These are phyloP conservation scores for Zonotrichia albicollis DNA, from an alignment of 2,797 vertebrate genomes.

Conservation along the genomic window DNA sequence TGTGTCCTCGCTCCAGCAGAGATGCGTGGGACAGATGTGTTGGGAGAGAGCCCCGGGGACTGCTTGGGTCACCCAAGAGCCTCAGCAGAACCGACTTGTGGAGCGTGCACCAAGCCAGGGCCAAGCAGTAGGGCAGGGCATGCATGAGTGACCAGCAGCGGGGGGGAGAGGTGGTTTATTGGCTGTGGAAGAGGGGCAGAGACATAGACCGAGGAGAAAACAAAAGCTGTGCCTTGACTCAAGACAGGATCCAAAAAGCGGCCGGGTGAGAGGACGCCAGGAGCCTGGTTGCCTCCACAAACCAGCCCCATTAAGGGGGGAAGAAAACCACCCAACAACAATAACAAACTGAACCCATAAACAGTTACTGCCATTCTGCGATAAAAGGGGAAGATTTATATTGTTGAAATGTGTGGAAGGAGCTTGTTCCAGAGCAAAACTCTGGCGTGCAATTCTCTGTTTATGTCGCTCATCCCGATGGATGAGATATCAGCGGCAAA, in stretches of 20 bases:
- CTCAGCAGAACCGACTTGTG: not conserved
- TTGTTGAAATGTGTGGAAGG: constrained; percentile 65
- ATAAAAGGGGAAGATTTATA: constrained; percentile 66
- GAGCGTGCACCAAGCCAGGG: accelerated
- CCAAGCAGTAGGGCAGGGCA: not conserved
- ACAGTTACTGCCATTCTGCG: constrained; percentile 1
- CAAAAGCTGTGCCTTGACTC: not conserved
- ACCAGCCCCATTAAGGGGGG: not conserved
- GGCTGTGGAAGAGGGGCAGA: not conserved
- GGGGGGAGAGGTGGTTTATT: not conserved
- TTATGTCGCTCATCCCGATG: constrained; percentile 64
- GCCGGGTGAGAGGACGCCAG: not conserved
- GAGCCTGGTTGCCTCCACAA: not conserved
- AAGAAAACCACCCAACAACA: not conserved
- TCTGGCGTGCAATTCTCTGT: constrained; percentile 38
- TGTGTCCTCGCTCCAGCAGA: not conserved
- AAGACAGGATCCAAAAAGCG: not conserved
- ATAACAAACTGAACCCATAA: constrained; percentile 43
- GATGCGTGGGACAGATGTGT: accelerated
- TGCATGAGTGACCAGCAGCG: not conserved
- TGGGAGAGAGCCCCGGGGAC: not conserved
- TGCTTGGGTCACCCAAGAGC: not conserved
- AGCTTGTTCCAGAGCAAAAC: constrained; percentile 54
- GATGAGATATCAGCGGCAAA: constrained; percentile 70
- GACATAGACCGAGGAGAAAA: not conserved